Evolutionary conservation across 2,888 invertebrate genomes (phyloP), one percentile per base, ranked within the genome.

Genomic region (Agrilus mali): DNA sequence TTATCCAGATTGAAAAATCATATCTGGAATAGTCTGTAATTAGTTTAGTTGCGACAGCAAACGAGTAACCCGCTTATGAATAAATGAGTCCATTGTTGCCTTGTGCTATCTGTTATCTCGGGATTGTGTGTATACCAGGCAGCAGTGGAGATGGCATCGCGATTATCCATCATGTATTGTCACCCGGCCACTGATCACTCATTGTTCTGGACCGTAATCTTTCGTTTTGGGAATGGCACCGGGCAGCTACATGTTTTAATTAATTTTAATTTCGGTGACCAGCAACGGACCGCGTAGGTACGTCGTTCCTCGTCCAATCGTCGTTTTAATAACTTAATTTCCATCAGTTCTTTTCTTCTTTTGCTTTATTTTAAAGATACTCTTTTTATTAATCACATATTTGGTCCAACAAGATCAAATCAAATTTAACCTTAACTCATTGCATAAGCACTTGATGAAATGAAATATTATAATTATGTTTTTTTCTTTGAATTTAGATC

Each of bases 161-260:
- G 57, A 56, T 59, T 59, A 66, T 66, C 65, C 63, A 66, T 66
- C 66, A 65, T 65, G 65, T 65, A 66, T 66, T 66, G 66, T 66
- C 64, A 64, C 65, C 60, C 60, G 55, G 57, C 52, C 54, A 56
- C 58, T 63, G 58, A 66, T 65, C 65, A 60, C 57, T 65, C 65
- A 66, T 66, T 66, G 64, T 66, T 64, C 61, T 61, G 53, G 50
- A 53, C 58, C 59, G 57, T 56, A 55, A 60, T 60, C 61, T 52
- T 54, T 50, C 54, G 51, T 53, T 59, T 58, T 55, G 52, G 59
- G 55, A 59, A 60, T 60, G 59, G 59, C 58, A 58, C 58, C 50
- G 52, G 57, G 50, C 56, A 60, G 41, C 36, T 43, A 58, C 61
- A 60, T 58, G 60, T 60, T 62, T 61, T 63, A 63, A 63, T 63